phyloP scores from a whole-genome alignment of 1,140 invertebrate species.

The Phymastichus coffea region DNA sequence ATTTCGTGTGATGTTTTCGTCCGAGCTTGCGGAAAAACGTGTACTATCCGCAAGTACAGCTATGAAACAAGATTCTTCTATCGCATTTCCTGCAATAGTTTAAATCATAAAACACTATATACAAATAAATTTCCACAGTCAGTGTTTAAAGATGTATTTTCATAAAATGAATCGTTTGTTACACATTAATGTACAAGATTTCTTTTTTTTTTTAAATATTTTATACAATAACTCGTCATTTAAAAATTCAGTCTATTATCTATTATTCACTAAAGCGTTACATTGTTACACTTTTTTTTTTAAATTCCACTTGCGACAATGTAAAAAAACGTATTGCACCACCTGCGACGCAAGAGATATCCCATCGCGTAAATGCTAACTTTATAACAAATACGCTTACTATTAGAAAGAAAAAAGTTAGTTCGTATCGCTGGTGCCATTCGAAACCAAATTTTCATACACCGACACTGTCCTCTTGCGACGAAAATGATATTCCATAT shows the following conservation, averaged over 20 bases:
- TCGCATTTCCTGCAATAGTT: too few relatives aligned
- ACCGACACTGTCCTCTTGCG: too few relatives aligned
- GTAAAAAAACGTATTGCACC: not conserved
- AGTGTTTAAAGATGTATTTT: too few relatives aligned
- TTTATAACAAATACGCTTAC: slow-evolving; percentile 19
- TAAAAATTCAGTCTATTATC: slow-evolving; percentile 27
- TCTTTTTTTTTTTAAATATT: slow-evolving; percentile 18
- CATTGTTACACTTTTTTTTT: slow-evolving; percentile 16
- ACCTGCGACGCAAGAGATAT: not conserved
- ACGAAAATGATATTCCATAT: too few relatives aligned
- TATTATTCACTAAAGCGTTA: slow-evolving; percentile 24
- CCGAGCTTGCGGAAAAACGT: too few relatives aligned
- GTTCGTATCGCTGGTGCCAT: not conserved
- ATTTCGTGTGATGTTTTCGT: too few relatives aligned
- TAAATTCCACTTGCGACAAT: slow-evolving; percentile 11
- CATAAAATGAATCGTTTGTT: slow-evolving; percentile 7
- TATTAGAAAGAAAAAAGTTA: too few relatives aligned
- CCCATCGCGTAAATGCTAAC: not conserved
- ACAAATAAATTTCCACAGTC: slow-evolving; percentile 2
- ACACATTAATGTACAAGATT: slow-evolving; percentile 20
- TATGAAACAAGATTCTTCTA: too few relatives aligned
- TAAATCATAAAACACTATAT: not conserved
- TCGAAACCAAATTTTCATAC: not conserved
- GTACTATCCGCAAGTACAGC: too few relatives aligned
- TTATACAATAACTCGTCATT: slow-evolving; percentile 20